phyloP scores from a whole-genome alignment of 2,888 invertebrate genomes.

The Macrophya alboannulata region DNA sequence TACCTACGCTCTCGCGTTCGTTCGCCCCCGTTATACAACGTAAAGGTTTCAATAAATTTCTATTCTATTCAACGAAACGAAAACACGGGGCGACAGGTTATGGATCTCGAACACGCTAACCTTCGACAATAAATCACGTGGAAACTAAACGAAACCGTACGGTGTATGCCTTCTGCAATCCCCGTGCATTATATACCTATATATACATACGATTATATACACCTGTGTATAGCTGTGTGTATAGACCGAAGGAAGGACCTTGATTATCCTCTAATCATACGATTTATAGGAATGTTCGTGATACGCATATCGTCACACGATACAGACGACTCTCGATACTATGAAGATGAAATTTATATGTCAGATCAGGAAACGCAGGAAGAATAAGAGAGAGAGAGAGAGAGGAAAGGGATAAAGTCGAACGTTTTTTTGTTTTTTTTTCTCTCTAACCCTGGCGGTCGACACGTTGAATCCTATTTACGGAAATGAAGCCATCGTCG shows the following conservation, averaged over 20 bases:
- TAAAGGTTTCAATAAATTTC: conserved; percentile 66
- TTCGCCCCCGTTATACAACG: not conserved
- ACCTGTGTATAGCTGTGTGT: too few relatives aligned
- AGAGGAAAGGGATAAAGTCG: not conserved
- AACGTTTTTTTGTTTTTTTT: not conserved
- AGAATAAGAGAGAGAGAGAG: not conserved
- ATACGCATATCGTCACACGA: too few relatives aligned
- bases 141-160: not conserved
- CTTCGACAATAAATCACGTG: conserved; percentile 6
- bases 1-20: conserved; percentile 52
- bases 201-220: too few relatives aligned
- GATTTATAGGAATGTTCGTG: too few relatives aligned
- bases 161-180: not conserved
- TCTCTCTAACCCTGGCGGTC: not conserved
- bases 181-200: not conserved
- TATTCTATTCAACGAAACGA: conserved; percentile 65
- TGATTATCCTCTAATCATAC: too few relatives aligned
- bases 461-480: conserved; percentile 63
- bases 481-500: conserved; percentile 70
- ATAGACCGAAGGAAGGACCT: too few relatives aligned
- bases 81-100: conserved; percentile 61
- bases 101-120: conserved; percentile 63
- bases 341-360: too few relatives aligned
- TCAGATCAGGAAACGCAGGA: not conserved
- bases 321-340: too few relatives aligned